Percentiles rank a stretch among this genome's conserved stretches.
Conservation (phyloP, 2,888 invertebrate genomes). For the Brenthis hecate region DNA sequence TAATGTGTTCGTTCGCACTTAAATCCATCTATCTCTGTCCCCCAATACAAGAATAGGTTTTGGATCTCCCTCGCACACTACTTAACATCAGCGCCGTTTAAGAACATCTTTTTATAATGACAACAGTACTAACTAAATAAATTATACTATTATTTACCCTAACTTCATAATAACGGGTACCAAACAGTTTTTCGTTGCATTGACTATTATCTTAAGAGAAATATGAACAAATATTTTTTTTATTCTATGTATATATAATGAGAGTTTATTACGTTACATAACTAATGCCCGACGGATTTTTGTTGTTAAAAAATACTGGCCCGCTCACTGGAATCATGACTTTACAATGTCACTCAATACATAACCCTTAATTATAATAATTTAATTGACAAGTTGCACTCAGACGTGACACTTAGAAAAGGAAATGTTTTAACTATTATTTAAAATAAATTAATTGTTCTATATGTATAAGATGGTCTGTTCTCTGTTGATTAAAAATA, state of each 20-base stretch:
- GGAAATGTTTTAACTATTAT: neutral
- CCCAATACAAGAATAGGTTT: neutral
- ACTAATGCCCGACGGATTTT: constrained; percentile 41
- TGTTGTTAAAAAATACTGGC: constrained; percentile 52
- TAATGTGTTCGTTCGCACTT: constrained; percentile 14
- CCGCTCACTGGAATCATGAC: constrained; percentile 43
- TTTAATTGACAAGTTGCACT: constrained; percentile 38
- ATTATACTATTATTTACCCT: constrained; percentile 50
- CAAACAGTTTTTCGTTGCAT: constrained; percentile 38
- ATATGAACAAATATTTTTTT: constrained; percentile 32
- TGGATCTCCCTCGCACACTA: constrained; percentile 9
- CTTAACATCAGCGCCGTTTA: constrained; percentile 45
- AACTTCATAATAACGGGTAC: constrained; percentile 36
- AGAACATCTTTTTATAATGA: constrained; percentile 42
- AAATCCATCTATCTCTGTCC: neutral
- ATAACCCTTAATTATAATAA: constrained; percentile 34
- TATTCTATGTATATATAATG: constrained; percentile 31
- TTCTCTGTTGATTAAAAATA: constrained; percentile 14
- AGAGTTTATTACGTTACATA: constrained; percentile 31
- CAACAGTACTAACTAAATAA: constrained; percentile 62
- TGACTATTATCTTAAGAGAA: constrained; percentile 38
- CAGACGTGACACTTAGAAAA: constrained; percentile 26
- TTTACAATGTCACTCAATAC: constrained; percentile 24
- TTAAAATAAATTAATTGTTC: neutral
- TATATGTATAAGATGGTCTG: constrained; percentile 11